These are phyloP conservation scores for Megalops cyprinoides DNA, from an alignment of 2,797 vertebrate genomes.

Conservation along the genomic window DNA sequence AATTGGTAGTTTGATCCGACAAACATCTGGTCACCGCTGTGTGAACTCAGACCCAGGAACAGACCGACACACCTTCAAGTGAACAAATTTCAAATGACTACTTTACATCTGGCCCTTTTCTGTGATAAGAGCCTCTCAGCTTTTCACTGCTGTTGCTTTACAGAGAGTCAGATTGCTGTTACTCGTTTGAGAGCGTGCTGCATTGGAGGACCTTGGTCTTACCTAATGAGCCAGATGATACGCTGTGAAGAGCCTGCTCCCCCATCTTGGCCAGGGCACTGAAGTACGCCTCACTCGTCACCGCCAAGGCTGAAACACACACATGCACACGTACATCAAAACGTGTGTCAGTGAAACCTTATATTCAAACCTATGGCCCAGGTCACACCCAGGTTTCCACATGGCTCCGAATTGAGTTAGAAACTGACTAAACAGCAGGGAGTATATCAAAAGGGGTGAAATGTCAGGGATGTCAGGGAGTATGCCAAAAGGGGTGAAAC, in stretches of 20 bases:
- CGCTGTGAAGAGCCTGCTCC: conserved; percentile 81
- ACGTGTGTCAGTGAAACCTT: background rate
- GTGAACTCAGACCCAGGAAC: no score
- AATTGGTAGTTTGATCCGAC: background rate
- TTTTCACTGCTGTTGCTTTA: background rate
- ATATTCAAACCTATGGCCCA: no score
- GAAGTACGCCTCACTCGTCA: conserved; percentile 88
- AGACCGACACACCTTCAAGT: background rate
- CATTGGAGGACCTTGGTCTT: conserved; percentile 45
- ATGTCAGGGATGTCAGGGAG: no score
- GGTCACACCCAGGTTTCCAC: no score
- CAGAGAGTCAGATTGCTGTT: no score
- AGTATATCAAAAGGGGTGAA: conserved; percentile 27
- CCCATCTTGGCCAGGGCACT: conserved; percentile 86
- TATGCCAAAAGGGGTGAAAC: conserved; percentile 28
- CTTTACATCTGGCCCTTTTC: no score
- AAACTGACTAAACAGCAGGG: background rate
- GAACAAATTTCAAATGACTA: conserved; percentile 29
- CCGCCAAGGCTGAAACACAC: conserved; percentile 75
- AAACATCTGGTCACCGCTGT: background rate
- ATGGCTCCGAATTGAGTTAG: background rate
- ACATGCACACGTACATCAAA: background rate
- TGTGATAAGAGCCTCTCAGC: no score
- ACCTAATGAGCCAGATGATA: conserved; percentile 85
- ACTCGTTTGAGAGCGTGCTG: background rate